Conservation (phyloP, 64 coral and sea anemone species). For the Orbicella faveolata region DNA sequence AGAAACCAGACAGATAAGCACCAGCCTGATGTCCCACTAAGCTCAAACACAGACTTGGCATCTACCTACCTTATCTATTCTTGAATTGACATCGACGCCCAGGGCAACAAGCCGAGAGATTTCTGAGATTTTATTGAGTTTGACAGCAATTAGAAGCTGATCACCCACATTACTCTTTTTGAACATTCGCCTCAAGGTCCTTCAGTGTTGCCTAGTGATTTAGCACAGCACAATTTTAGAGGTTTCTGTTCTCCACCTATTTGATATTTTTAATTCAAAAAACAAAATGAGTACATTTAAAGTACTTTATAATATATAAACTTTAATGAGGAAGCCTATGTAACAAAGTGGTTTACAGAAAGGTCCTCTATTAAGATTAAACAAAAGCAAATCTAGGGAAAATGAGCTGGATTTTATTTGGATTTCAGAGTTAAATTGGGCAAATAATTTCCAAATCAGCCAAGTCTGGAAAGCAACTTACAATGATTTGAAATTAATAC, state of each 20-base stretch:
- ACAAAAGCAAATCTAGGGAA: no score
- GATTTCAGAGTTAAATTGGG: no score
- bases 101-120: slow-evolving; percentile 65
- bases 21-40: not conserved
- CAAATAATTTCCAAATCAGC: not conserved
- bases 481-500: no score
- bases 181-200: slow-evolving; percentile 47
- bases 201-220: not conserved
- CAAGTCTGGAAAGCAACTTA: no score
- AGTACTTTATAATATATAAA: not conserved
- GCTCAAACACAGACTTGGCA: no score
- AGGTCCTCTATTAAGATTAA: no score
- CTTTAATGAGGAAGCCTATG: no score
- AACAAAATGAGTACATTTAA: not conserved
- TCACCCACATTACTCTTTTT: slow-evolving; percentile 46
- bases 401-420: no score
- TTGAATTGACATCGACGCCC: slow-evolving; percentile 59
- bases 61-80: slow-evolving; percentile 51
- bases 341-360: no score
- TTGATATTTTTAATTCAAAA: not conserved
- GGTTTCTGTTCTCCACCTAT: not conserved
- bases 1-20: not conserved
- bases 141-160: slow-evolving; percentile 67
- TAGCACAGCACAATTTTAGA: not conserved
- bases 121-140: slow-evolving; percentile 61